Evolutionary conservation across 2,888 invertebrate species (phyloP), one percentile per base, ranked within the genome.

Genomic region (Blastobasis lacticolella): DNA sequence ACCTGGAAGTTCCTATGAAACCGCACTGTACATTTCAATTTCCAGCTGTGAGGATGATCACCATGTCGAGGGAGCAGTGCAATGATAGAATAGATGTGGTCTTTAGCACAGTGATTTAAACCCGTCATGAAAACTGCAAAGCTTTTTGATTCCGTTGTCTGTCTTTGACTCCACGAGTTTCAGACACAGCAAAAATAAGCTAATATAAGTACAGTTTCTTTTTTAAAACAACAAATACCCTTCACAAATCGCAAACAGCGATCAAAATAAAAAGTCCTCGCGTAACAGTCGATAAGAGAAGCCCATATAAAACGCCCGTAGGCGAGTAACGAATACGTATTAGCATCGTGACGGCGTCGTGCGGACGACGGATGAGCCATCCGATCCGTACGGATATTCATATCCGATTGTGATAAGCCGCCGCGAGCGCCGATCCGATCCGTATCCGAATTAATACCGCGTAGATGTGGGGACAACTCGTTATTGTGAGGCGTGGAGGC

Each of bases 401-500:
- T 48, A 50, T 53, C 49, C 49, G 53, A 48, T 53, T n/a, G 45
- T 41, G 49, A 53, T 49, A 47, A 53, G 47, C 37, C 44, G 41
- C 81, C 78, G 23, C 23, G 23, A 74, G 62, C 73, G 81, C 78
- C 77, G 74, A 75, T 71, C 73, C 75, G 78, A 76, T 81, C 74
- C 76, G 75, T 83, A 86, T 86, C 86, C 84, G 81, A 83, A 82
- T 81, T 83, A 86, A 78, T 82, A 82, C 80, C 69, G 76, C 73
- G 75, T 66, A 69, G 73, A 72, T 75, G 71, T 79, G 73, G 72
- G 75, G 66, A 70, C 69, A 68, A 70, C 68, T 78, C 73, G 81
- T 81, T 83, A 82, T 73, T 78, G 69, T 75, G 71, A 65, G 60
- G 60, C 49, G 46, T 45, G 44, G 50, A 51, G 49, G 53, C 57